These are phyloP conservation scores for Drosophila ogumai DNA, from an alignment of 1,140 invertebrate species.

Conservation along the genomic window DNA sequence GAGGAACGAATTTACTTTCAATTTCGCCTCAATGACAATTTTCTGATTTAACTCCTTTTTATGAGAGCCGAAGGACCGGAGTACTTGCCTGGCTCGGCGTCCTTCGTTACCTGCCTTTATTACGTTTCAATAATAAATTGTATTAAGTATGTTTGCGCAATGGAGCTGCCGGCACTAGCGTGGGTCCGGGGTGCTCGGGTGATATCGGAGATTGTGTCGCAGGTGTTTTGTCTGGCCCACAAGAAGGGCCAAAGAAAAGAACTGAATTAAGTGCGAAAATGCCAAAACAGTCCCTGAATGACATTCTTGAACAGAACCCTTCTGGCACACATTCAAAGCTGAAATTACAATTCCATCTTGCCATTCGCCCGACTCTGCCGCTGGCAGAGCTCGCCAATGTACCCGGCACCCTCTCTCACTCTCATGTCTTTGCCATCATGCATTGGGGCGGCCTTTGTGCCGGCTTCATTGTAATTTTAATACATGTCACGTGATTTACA, in stretches of 20 bases:
- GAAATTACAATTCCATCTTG: conserved; percentile 47
- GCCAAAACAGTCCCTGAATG: conserved; percentile 37
- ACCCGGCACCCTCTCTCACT: neutral
- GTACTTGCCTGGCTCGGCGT: conserved; percentile 4
- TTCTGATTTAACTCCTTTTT: conserved; percentile 61
- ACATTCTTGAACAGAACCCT: conserved; percentile 16
- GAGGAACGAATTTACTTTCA: conserved; percentile 54
- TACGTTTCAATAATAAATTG: conserved; percentile 68
- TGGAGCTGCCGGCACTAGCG: conserved; percentile 15
- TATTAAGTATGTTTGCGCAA: conserved; percentile 55
- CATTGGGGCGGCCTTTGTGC: conserved; percentile 22
- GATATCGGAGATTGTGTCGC: conserved; percentile 22
- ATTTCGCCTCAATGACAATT: conserved; percentile 62
- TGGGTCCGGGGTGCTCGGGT: neutral
- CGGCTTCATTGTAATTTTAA: conserved; percentile 50
- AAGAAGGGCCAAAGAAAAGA: conserved; percentile 35
- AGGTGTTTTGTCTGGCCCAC: conserved; percentile 54
- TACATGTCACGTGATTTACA: conserved; percentile 58
- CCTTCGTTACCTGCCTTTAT: conserved; percentile 45
- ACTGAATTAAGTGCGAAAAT: conserved; percentile 61
- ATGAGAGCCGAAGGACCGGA: conserved; percentile 29
- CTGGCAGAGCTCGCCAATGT: conserved; percentile 24
- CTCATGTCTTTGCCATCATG: neutral
- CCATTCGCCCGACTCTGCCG: neutral
- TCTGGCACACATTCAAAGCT: conserved; percentile 36